Conservation (phyloP, 2,888 invertebrate genomes). For the Pterobdella sp. region DNA sequence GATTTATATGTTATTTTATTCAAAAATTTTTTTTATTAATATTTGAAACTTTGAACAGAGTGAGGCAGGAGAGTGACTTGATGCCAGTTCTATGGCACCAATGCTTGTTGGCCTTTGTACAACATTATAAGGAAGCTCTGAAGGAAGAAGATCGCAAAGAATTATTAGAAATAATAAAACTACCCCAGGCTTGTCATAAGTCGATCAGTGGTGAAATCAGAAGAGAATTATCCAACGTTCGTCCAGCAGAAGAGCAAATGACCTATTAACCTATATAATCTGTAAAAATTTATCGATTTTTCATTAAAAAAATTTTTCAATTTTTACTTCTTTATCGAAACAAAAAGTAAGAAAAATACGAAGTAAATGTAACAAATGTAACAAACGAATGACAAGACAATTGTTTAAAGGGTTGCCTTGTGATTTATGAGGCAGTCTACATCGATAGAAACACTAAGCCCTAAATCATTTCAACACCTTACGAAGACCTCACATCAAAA, state of each 20-base stretch:
- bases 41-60: slow-evolving; percentile 56
- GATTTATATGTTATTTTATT: background rate
- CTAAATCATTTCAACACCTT: too few species aligned
- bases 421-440: too few species aligned
- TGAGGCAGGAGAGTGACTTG: slow-evolving; percentile 70
- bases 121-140: slow-evolving; percentile 88
- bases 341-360: too few species aligned
- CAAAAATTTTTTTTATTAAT: background rate
- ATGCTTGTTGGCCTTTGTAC: slow-evolving; percentile 80
- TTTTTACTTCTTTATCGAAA: too few species aligned
- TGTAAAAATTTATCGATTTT: background rate
- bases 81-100: slow-evolving; percentile 97
- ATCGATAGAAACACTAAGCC: too few species aligned
- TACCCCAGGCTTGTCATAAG: slow-evolving; percentile 60
- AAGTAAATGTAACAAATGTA: too few species aligned
- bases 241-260: background rate
- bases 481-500: too few species aligned
- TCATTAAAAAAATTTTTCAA: too few species aligned
- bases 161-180: slow-evolving; percentile 65
- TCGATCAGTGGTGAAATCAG: slow-evolving; percentile 73
- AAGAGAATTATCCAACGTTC: slow-evolving; percentile 60
- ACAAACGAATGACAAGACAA: too few species aligned
- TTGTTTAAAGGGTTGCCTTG: too few species aligned
- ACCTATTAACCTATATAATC: background rate
- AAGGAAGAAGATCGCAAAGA: slow-evolving; percentile 84